phyloP scores from a whole-genome alignment of 2,888 invertebrate species.

The Ctenicera cuprea region DNA sequence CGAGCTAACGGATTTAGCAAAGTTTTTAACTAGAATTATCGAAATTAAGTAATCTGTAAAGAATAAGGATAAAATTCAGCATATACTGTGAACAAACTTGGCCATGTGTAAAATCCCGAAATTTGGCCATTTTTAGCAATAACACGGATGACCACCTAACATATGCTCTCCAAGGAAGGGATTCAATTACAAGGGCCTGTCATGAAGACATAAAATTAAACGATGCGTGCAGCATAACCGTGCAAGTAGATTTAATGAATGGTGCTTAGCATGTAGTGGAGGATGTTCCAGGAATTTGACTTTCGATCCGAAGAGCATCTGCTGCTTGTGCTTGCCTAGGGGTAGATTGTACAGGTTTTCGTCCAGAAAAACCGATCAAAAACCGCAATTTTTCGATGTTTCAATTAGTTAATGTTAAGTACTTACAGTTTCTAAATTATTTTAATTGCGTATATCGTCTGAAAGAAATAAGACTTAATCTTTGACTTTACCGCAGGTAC shows the following conservation, averaged over 20 bases:
- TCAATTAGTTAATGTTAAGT: conserved; percentile 13
- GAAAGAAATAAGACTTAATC: no score
- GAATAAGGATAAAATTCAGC: no score
- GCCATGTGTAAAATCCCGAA: not conserved
- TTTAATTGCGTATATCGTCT: no score
- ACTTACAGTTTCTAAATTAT: not conserved
- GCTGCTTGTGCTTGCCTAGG: conserved; percentile 43
- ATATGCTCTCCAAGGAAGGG: conserved; percentile 37
- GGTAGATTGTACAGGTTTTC: conserved; percentile 27
- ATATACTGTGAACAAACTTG: not conserved
- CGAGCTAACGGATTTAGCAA: no score
- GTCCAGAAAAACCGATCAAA: not conserved
- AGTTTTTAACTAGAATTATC: no score
- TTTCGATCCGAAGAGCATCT: conserved; percentile 54
- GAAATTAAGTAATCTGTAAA: no score
- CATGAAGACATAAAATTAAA: conserved; percentile 61
- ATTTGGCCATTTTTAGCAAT: conserved; percentile 6
- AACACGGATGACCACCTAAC: conserved; percentile 34
- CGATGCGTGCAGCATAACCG: conserved; percentile 56
- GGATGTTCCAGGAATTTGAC: conserved; percentile 52
- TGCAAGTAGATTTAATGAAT: conserved; percentile 59
- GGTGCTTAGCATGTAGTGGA: conserved; percentile 50
- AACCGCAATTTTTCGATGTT: conserved; percentile 14
- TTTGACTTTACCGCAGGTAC: no score
- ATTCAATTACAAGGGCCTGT: conserved; percentile 47